Percentiles rank a stretch among this genome's conserved stretches.
These are phyloP conservation scores for Lepetodrilus schrolli DNA, from an alignment of 2,888 invertebrate species.

Conservation along the genomic window DNA sequence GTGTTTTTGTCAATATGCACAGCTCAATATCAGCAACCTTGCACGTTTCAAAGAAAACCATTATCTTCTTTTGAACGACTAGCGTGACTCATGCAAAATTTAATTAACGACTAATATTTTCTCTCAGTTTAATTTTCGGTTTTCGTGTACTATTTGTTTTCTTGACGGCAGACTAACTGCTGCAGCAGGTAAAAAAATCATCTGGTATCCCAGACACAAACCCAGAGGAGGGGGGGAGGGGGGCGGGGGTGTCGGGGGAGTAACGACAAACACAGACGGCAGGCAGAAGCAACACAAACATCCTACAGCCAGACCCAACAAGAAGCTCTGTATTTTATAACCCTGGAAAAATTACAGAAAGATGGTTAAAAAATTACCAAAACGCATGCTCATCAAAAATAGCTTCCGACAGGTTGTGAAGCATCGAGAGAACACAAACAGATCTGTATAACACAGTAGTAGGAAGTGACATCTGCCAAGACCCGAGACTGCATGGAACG, in stretches of 20 bases:
- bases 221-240: too few species aligned
- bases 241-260: too few species aligned
- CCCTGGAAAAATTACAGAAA: background rate
- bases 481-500: background rate
- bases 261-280: background rate
- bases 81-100: too few species aligned
- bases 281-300: background rate
- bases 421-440: background rate
- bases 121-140: too few species aligned
- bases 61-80: too few species aligned
- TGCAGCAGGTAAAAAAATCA: background rate
- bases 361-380: background rate
- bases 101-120: too few species aligned
- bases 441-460: background rate
- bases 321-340: background rate
- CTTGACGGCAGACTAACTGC: background rate
- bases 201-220: too few species aligned
- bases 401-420: background rate
- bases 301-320: background rate
- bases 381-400: slow-evolving; percentile 3
- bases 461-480: background rate
- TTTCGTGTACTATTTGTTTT: too few species aligned
- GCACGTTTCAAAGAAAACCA: too few species aligned
- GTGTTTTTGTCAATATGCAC: too few species aligned
- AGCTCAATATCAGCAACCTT: too few species aligned